Percentiles rank a stretch among this genome's conserved stretches.
Conservation (phyloP, 2,113 vertebrate genomes). For the mouse (Mus musculus) region GRCm39 chr1:110624001-110624500, state of each 20-base stretch:
- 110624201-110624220: rapidly evolving
- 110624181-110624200: background rate
- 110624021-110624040: background rate
- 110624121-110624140: background rate
- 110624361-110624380: too few species aligned
- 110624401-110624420: background rate
- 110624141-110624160: background rate
- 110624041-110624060: background rate
- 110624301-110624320: background rate
- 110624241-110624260: background rate
- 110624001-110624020: background rate
- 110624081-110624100: background rate
- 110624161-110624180: background rate
- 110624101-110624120: background rate
- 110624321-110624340: background rate
- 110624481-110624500: background rate
- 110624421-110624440: background rate
- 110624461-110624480: background rate
- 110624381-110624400: background rate
- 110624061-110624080: background rate
- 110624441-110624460: background rate
- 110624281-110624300: background rate
- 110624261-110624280: background rate
- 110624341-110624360: background rate
- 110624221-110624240: too few species aligned